Conservation (phyloP, 2,888 invertebrate species). For the Macrosoma leucophasiata region DNA sequence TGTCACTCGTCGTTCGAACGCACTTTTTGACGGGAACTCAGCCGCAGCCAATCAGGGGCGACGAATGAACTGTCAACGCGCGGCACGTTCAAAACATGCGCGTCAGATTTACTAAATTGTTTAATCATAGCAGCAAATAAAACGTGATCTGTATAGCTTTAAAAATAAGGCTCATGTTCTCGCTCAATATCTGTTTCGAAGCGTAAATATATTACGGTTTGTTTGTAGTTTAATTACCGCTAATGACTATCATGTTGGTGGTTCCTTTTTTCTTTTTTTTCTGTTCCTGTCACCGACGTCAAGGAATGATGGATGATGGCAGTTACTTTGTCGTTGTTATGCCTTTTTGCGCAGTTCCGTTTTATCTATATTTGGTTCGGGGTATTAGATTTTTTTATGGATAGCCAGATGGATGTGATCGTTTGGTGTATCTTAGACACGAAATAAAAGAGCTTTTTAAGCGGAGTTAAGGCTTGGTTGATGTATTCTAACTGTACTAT, state of each 20-base stretch:
- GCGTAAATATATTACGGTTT: slow-evolving; percentile 24
- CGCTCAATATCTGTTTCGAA: slow-evolving; percentile 3
- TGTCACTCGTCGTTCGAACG: slow-evolving; percentile 48
- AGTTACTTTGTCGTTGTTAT: slow-evolving; percentile 15
- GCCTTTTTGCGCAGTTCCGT: slow-evolving; percentile 18
- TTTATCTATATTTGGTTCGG: slow-evolving; percentile 1
- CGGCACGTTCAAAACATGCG: slow-evolving; percentile 28
- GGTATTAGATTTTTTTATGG: too few relatives aligned
- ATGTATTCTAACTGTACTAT: too few relatives aligned
- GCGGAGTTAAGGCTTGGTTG: too few relatives aligned
- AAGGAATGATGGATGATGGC: slow-evolving; percentile 35
- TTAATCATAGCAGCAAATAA: background rate
- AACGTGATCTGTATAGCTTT: slow-evolving; percentile 2
- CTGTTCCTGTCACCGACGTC: slow-evolving; percentile 24
- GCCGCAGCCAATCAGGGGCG: slow-evolving; percentile 57
- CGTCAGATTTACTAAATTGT: slow-evolving; percentile 9
- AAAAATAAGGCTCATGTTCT: slow-evolving; percentile 20
- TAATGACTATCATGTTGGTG: slow-evolving; percentile 40
- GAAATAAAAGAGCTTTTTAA: too few relatives aligned
- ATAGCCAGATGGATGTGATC: too few relatives aligned
- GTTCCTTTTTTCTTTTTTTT: slow-evolving; percentile 30
- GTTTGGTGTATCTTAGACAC: too few relatives aligned
- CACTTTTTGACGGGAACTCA: slow-evolving; percentile 44
- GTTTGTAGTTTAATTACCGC: slow-evolving; percentile 38
- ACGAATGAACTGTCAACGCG: slow-evolving; percentile 47